phyloP scores from a whole-genome alignment of 2,888 invertebrate genomes.

The Clepsis dumicolana region DNA sequence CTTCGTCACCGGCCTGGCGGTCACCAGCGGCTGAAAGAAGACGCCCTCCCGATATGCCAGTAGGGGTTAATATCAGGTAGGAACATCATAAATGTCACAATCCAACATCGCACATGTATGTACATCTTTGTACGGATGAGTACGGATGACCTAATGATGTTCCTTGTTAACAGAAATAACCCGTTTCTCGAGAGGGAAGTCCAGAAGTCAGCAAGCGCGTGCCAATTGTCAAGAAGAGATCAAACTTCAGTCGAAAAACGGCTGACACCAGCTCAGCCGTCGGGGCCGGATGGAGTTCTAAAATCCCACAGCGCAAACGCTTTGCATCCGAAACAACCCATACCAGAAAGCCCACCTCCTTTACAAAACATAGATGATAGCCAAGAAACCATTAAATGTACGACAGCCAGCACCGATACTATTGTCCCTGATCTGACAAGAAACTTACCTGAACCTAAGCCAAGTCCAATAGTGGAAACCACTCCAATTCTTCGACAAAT shows the following conservation, averaged over 20 bases:
- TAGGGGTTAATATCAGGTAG: conserved; percentile 81
- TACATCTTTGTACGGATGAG: too few species aligned
- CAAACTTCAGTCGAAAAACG: conserved; percentile 66
- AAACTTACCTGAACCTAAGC: conserved; percentile 55
- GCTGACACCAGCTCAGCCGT: conserved; percentile 59
- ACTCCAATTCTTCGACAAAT: conserved; percentile 66
- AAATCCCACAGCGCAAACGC: conserved; percentile 81
- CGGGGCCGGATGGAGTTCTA: conserved; percentile 69
- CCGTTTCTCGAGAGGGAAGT: conserved; percentile 86
- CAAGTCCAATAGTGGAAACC: conserved; percentile 49
- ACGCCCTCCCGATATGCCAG: conserved; percentile 82
- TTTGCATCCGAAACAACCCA: conserved; percentile 67
- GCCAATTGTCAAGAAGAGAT: conserved; percentile 78
- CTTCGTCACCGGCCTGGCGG: conserved; percentile 89
- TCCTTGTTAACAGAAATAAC: conserved; percentile 71
- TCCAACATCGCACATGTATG: too few species aligned
- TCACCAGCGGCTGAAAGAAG: conserved; percentile 88
- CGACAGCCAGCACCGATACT: conserved; percentile 71
- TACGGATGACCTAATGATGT: too few species aligned
- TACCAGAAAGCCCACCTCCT: conserved; percentile 46
- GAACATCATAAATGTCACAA: background rate
- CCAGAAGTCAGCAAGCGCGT: conserved; percentile 89
- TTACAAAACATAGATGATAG: conserved; percentile 61
- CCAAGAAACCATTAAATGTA: conserved; percentile 67
- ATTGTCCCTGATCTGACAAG: conserved; percentile 66